Evolutionary conservation across 1,140 invertebrate genomes (phyloP).

Genomic region (Papilio machaon): DNA sequence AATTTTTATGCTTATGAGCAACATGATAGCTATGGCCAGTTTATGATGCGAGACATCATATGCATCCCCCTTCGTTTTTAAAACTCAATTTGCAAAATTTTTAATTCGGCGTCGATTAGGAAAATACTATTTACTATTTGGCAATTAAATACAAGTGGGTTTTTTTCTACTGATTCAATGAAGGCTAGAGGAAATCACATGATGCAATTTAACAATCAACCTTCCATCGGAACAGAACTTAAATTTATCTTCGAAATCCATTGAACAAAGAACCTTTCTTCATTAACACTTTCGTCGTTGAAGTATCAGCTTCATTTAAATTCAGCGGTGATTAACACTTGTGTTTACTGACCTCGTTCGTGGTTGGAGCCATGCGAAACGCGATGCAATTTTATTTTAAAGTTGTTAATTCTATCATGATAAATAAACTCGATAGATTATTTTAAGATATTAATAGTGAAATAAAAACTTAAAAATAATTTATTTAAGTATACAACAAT

Average conservation of each 20-base stretch:
- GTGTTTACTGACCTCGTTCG: slow-evolving; percentile 58
- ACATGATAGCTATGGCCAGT: background rate
- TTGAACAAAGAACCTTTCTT: slow-evolving; percentile 18
- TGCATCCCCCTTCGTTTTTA: no score
- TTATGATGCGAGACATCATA: background rate
- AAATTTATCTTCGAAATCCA: slow-evolving; percentile 18
- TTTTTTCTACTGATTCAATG: background rate
- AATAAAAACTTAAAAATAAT: background rate
- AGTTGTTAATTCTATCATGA: slow-evolving; percentile 31
- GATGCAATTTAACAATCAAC: slow-evolving; percentile 9
- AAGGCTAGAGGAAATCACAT: slow-evolving; percentile 1
- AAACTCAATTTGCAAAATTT: background rate
- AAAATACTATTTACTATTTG: background rate
- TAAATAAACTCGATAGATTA: background rate
- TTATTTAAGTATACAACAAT: background rate
- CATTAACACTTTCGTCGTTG: slow-evolving; percentile 22
- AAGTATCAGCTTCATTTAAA: slow-evolving; percentile 45
- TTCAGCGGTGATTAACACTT: slow-evolving; percentile 48
- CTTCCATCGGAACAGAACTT: background rate
- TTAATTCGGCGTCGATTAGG: background rate
- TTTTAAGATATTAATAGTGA: background rate
- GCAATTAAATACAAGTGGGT: background rate
- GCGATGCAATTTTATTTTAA: slow-evolving; percentile 63
- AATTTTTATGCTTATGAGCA: no score
- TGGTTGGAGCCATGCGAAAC: slow-evolving; percentile 61